A percentile compares a stretch with the other conserved stretches of the same genome.
Conservation (phyloP, 1,140 invertebrate genomes). For the Tetraneura akinire region DNA sequence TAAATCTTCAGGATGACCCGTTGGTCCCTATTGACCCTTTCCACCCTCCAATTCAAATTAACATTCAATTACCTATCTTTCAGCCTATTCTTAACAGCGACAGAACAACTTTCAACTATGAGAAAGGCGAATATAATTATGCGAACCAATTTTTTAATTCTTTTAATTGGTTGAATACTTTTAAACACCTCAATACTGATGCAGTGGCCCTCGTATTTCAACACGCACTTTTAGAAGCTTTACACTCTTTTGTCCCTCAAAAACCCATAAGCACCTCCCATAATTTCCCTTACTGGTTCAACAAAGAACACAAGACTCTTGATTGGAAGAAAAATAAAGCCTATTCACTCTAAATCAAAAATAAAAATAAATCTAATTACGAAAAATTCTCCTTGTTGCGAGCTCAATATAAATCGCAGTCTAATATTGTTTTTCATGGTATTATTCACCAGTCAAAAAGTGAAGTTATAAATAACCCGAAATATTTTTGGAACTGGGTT, state of each 20-base stretch:
- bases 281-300: neutral
- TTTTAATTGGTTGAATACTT: slow-evolving; percentile 18
- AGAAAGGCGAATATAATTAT: neutral
- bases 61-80: neutral
- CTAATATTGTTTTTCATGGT: neutral
- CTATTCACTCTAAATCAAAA: neutral
- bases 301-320: neutral
- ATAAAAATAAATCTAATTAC: slow-evolving; percentile 6
- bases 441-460: neutral
- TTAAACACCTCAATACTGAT: neutral
- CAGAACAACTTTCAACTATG: slow-evolving; percentile 10
- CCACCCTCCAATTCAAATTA: neutral
- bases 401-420: neutral
- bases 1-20: neutral
- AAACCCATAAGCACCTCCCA: no score
- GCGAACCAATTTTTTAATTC: neutral
- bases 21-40: neutral
- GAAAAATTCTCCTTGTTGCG: neutral
- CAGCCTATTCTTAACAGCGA: neutral
- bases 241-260: neutral
- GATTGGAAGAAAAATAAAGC: slow-evolving; percentile 5
- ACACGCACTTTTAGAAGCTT: neutral
- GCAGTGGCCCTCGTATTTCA: neutral
- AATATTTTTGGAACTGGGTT: neutral
- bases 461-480: neutral